Percentiles rank a stretch among this genome's conserved stretches.
These are phyloP conservation scores for Polia nebulosa DNA, from an alignment of 2,888 invertebrate genomes.

Conservation along the genomic window DNA sequence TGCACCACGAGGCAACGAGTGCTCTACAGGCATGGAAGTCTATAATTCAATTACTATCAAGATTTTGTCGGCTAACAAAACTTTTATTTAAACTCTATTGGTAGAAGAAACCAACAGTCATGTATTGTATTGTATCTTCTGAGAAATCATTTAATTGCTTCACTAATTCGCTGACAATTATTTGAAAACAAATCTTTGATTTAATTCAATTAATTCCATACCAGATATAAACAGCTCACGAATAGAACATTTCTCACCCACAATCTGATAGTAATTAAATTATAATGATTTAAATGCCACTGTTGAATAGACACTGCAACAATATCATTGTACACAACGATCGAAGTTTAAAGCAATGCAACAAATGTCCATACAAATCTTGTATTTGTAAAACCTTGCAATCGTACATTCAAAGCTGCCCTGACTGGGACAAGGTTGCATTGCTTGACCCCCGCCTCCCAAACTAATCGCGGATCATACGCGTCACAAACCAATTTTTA, in stretches of 20 bases:
- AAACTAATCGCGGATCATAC: conserved; percentile 68
- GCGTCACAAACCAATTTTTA: conserved; percentile 76
- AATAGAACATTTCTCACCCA: neutral
- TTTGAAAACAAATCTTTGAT: neutral
- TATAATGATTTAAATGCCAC: conserved; percentile 59
- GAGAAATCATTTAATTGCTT: conserved; percentile 2
- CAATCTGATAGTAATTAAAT: conserved; percentile 59
- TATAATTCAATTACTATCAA: conserved; percentile 62
- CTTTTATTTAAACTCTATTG: neutral
- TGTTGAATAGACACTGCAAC: conserved; percentile 71
- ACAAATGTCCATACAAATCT: conserved; percentile 19
- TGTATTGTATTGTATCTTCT: conserved; percentile 8
- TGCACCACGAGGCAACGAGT: conserved; percentile 70
- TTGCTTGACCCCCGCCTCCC: conserved; percentile 59
- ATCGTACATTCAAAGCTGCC: conserved; percentile 28
- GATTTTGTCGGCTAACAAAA: conserved; percentile 7
- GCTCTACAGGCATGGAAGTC: conserved; percentile 53
- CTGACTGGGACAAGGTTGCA: conserved; percentile 41
- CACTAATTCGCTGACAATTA: neutral
- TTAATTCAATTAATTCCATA: neutral
- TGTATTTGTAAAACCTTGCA: conserved; percentile 33
- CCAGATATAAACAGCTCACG: conserved; percentile 1
- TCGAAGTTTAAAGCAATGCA: conserved; percentile 62
- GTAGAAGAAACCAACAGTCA: neutral
- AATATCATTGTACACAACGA: conserved; percentile 67